Evolutionary conservation across 2,888 invertebrate genomes (phyloP).

Genomic region (Hartigia nigra): DNA sequence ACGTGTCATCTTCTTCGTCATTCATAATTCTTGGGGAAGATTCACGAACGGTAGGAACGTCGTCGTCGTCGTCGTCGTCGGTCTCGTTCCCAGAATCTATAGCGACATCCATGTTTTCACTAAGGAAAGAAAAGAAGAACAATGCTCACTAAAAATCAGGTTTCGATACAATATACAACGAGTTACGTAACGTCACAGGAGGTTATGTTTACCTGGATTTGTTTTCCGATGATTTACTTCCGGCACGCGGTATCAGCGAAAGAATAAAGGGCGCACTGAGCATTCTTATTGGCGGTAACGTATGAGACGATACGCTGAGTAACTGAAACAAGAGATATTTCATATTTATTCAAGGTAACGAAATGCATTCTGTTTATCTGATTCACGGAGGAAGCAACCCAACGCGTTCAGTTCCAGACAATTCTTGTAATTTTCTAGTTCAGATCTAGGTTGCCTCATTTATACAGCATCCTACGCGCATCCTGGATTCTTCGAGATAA

Average conservation of each 20-base stretch:
- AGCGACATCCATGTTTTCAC: not conserved
- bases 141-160: not conserved
- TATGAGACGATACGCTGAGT: slow-evolving; percentile 59
- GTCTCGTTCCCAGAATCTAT: slow-evolving; percentile 36
- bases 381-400: not conserved
- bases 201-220: not conserved
- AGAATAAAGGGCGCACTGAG: slow-evolving; percentile 61
- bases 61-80: slow-evolving; percentile 37
- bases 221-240: not conserved
- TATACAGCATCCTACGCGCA: slow-evolving; percentile 10
- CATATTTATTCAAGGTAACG: not conserved
- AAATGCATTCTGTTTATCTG: not conserved
- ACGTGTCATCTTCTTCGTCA: slow-evolving; percentile 15
- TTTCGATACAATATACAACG: not conserved
- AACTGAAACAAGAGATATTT: slow-evolving; percentile 40
- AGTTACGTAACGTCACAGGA: not conserved
- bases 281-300: slow-evolving; percentile 62
- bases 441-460: slow-evolving; percentile 54
- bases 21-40: slow-evolving; percentile 24
- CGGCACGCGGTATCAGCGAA: slow-evolving; percentile 45
- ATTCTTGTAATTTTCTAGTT: slow-evolving; percentile 54
- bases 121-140: not conserved
- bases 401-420: slow-evolving; percentile 16
- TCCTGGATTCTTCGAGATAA: not conserved
- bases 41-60: slow-evolving; percentile 14